These are phyloP conservation scores for Trachelus stipa DNA, from an alignment of 2,888 invertebrate genomes.

Conservation along the genomic window DNA sequence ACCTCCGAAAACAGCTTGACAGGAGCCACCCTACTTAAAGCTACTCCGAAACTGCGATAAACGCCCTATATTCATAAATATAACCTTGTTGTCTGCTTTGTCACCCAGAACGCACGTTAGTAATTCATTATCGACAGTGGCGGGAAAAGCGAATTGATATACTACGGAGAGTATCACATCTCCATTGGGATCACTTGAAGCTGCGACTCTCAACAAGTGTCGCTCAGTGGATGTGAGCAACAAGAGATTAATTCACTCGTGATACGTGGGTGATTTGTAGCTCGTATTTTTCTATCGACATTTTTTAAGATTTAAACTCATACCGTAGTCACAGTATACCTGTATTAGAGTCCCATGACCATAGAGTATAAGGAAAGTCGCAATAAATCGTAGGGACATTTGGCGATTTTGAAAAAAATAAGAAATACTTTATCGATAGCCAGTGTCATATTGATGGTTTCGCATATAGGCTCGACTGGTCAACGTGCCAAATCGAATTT, in stretches of 20 bases:
- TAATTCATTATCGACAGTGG: conserved; percentile 1
- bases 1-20: conserved; percentile 47
- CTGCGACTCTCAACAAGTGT: neutral
- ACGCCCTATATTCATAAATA: conserved; percentile 45
- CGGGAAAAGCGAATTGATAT: neutral
- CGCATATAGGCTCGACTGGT: neutral
- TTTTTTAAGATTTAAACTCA: neutral
- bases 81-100: conserved; percentile 22
- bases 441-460: neutral
- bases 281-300: neutral
- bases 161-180: neutral
- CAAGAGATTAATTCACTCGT: neutral
- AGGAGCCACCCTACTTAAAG: conserved; percentile 43
- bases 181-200: neutral
- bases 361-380: no score
- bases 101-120: neutral
- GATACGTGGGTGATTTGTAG: neutral
- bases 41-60: conserved; percentile 41
- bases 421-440: neutral
- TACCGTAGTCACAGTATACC: neutral
- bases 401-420: neutral
- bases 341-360: neutral
- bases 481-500: neutral
- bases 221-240: neutral
- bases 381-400: neutral